Evolutionary conservation across 2,888 invertebrate genomes (phyloP), one percentile per base, ranked within the genome.

Genomic region (Mystacides longicornis): DNA sequence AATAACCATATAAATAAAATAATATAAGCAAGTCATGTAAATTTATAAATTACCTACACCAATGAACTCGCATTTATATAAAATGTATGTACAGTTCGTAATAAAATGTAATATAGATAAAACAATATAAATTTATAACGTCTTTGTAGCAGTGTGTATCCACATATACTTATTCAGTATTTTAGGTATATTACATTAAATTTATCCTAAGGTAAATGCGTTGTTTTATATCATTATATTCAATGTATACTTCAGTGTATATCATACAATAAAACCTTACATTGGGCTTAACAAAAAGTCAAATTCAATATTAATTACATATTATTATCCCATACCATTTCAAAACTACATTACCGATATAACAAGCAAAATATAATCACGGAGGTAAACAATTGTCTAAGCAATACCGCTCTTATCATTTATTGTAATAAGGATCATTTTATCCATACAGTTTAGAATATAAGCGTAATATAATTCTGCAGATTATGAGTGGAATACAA

Each of bases 281-380:
- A 37, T 37, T 16, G 37, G 37, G 37, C 37, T 37, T 37, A 7
- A 37, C 37, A 37, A 37, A 37, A 37, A 37, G 37, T 37, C 4
- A 37, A 37, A 37, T 37, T 37, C 37, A 37, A 37, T 37, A 37
- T 37, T 37, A 37, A 37, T 37, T 37, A 37, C 37, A 37, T 37
- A 37, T 37, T 37, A n/a, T n/a, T n/a, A n/a, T n/a, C n/a, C 37
- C 37, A 37, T 37, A 37, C 37, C 4, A 27, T 27, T 27, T 7
- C 27, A 27, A 27, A 27, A 27, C 27, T 27, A 27, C 11, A 27
- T 27, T 14, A 37, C 37, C 14, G 37, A 3, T 37, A 14, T 7
- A 37, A 37, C 16, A 4, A n/a, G 16, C 14, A 37, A 3, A 37
- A 37, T n/a, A 37, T 14, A 37, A 37, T 37, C 37, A 37, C 14